A percentile compares a stretch with the other conserved stretches of the same genome.
Evolutionary conservation across 30 jellyfish, hydroid and myxozoan species (phyloP).

Genomic region (Clytia hemisphaerica): DNA sequence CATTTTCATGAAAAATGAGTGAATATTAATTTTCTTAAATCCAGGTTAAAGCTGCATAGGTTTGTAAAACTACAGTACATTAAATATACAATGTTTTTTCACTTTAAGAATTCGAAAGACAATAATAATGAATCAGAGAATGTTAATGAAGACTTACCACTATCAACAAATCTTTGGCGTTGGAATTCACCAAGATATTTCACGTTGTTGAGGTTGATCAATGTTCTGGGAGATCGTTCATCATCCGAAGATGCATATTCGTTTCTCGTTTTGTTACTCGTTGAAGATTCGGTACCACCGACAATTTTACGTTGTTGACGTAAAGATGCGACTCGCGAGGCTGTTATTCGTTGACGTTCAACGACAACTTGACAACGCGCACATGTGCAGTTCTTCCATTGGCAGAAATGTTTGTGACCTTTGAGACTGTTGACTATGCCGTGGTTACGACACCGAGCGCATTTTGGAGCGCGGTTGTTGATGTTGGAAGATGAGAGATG

Average conservation of each 20-base stretch:
- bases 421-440: conserved; percentile 76
- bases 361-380: conserved; percentile 63
- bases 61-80: too few relatives aligned
- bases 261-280: background rate
- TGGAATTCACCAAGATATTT: too few relatives aligned
- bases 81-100: too few relatives aligned
- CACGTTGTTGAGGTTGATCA: background rate
- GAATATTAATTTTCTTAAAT: background rate
- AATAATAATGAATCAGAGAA: too few relatives aligned
- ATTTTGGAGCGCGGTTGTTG: conserved; percentile 70
- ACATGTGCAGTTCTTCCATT: conserved; percentile 80
- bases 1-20: background rate
- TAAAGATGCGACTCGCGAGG: conserved; percentile 85
- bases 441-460: conserved; percentile 94
- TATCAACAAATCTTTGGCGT: too few relatives aligned
- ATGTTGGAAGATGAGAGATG: too few relatives aligned
- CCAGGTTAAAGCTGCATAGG: too few relatives aligned
- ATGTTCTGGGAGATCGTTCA: too few relatives aligned
- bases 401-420: conserved; percentile 91
- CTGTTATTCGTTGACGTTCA: conserved; percentile 84
- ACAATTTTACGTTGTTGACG: conserved; percentile 46
- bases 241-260: too few relatives aligned
- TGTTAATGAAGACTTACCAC: too few relatives aligned
- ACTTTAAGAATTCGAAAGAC: too few relatives aligned
- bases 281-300: background rate